A percentile compares a stretch with the other conserved stretches of the same genome.
phyloP scores from a whole-genome alignment of 2,113 vertebrate genomes.

The Lamprologus lemairii region DNA sequence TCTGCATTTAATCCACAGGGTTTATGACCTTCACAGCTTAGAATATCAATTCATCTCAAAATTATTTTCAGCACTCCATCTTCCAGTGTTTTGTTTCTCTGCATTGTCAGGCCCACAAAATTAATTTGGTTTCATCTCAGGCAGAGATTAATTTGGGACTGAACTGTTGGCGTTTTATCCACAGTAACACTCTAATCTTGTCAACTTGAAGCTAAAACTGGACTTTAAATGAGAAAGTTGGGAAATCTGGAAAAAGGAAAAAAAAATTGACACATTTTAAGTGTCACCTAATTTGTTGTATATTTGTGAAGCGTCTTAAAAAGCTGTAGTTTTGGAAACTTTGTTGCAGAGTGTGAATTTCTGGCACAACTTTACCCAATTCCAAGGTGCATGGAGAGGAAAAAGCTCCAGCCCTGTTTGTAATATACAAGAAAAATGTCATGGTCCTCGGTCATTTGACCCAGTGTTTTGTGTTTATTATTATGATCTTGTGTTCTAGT shows the following conservation, averaged over 20 bases:
- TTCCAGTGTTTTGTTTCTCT: neutral
- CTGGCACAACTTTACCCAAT: neutral
- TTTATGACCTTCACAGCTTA: conserved; percentile 33
- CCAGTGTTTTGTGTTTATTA: neutral
- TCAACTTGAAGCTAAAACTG: neutral
- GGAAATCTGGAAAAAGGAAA: neutral
- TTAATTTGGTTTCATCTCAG: neutral
- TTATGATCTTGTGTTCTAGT: neutral
- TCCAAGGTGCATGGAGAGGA: neutral
- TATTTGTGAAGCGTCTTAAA: neutral
- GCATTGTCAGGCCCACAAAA: neutral
- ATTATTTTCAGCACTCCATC: conserved; percentile 31
- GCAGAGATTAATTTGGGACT: neutral
- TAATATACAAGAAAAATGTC: neutral
- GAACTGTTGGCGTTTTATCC: neutral
- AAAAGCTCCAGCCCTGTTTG: neutral
- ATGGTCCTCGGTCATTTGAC: fast-evolving
- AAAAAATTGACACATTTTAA: neutral
- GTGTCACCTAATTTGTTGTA: neutral
- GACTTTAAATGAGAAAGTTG: neutral
- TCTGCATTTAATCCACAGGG: conserved; percentile 36
- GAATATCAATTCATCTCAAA: conserved; percentile 43
- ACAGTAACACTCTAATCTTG: neutral
- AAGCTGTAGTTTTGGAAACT: neutral
- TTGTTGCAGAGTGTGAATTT: neutral